Base-by-base conservation (phyloP, 2,888 invertebrate species). In the Junonia oenone region DNA sequence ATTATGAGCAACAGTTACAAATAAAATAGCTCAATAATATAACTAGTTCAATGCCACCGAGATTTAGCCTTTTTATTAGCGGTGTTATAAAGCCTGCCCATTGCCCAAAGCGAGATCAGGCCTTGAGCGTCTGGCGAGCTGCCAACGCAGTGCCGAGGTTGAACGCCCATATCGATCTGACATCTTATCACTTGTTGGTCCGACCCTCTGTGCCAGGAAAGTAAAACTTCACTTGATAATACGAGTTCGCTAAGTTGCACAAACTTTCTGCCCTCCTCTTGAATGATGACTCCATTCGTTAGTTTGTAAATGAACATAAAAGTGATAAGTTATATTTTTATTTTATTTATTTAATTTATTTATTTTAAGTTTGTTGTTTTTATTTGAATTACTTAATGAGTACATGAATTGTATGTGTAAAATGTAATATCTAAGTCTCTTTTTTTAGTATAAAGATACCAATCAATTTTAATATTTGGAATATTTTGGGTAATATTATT, bases 131-230 rank as follows among this genome's bases (percentile, higher is more conserved):
- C 22, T 60, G 59, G 59, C 54, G 13, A 19, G 38, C 27, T 43
- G 59, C 57, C 59, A 60, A 45, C 29, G 8, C 22, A 60, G 49
- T 26, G 8, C 22, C 43, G 51, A 55, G 55, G 51, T 31, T 45
- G 19, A 29, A 6, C 51, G 49, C 31, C 43, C 31, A 27, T 59
- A 61, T 61, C 59, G 61, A 61, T 61, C 55, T 40, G 27, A 52
- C 35, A 26, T 59, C 51, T 48, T 54, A 56, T 59, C 61, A 61
- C 53, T 59, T 58, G 56, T 54, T 51, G 56, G 56, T 53, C 9
- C 27, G 48, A 53, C 45, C 49, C 19, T 48, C 37, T 13, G 0
- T 14, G 15, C n/a, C 17, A 11, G 22, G 26, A 26, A 43, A 13
- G 13, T 43, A 6, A 13, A 43, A 40, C 19, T 40, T 19, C 11